Percentiles rank a stretch among this genome's conserved stretches.
Conservation (phyloP, 2,888 invertebrate genomes). For the Elysia crispata region DNA sequence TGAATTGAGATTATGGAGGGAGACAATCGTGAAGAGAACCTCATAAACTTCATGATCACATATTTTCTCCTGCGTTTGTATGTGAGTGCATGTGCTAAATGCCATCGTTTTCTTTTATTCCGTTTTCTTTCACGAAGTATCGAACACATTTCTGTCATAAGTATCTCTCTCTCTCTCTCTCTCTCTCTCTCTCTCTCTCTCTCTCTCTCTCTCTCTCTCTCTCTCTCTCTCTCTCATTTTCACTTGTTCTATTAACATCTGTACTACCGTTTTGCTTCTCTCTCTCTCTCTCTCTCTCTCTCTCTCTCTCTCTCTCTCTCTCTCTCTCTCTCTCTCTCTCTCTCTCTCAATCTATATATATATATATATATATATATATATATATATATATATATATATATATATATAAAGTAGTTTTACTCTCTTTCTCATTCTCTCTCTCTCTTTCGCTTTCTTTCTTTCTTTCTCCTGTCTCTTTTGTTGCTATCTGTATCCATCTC, state of each 20-base stretch:
- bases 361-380: background rate
- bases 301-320: conserved; percentile 43
- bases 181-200: conserved; percentile 37
- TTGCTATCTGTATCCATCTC: background rate
- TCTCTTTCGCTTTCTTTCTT: conserved; percentile 23
- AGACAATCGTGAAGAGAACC: too few relatives aligned
- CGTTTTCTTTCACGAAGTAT: too few relatives aligned
- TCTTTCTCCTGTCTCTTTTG: background rate
- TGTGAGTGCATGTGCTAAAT: too few relatives aligned
- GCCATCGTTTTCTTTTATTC: too few relatives aligned
- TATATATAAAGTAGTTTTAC: too few relatives aligned
- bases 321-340: conserved; percentile 20
- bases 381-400: conserved; percentile 28
- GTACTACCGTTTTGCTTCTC: conserved; percentile 11
- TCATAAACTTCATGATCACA: too few relatives aligned
- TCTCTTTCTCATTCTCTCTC: conserved; percentile 27
- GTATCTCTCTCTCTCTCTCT: conserved; percentile 42
- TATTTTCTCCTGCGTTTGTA: too few relatives aligned
- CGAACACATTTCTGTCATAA: background rate
- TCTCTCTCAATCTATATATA: too few relatives aligned
- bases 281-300: conserved; percentile 39
- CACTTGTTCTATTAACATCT: conserved; percentile 31
- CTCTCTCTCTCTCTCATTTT: conserved; percentile 38
- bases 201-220: background rate
- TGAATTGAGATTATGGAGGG: too few relatives aligned